phyloP scores from a whole-genome alignment of 2,113 vertebrate genomes.

The Odobenus rosmarus region DNA sequence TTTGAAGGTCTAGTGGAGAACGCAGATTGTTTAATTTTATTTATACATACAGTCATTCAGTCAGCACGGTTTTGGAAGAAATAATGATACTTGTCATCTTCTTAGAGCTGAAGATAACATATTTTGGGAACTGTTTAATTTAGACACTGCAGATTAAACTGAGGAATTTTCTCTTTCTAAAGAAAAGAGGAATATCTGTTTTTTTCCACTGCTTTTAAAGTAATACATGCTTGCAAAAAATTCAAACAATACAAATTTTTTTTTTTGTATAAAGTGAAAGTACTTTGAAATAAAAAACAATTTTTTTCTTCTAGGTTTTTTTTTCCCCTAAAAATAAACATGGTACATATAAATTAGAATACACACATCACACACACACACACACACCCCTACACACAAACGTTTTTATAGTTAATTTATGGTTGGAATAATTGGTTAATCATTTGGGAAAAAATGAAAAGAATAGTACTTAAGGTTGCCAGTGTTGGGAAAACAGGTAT shows the following conservation, averaged over 20 bases:
- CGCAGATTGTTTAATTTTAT: not conserved
- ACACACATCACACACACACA: not conserved
- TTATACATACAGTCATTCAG: not conserved
- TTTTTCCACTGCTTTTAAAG: not conserved
- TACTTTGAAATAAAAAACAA: not conserved
- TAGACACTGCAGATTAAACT: not conserved
- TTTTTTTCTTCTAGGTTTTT: not conserved
- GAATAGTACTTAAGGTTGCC: not conserved
- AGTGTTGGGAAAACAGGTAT: not conserved
- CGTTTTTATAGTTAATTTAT: not conserved
- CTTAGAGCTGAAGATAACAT: not conserved
- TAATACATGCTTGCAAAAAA: not conserved
- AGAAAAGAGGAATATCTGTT: not conserved
- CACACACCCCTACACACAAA: not conserved
- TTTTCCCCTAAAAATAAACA: not conserved
- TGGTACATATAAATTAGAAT: not conserved
- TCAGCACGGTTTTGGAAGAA: slow-evolving; percentile 17
- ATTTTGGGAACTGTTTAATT: slow-evolving; percentile 20
- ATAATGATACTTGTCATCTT: not conserved
- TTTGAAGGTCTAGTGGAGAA: slow-evolving; percentile 24
- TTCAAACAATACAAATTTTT: not conserved
- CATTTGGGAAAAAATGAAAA: not conserved
- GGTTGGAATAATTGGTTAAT: not conserved
- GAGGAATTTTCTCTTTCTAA: not conserved
- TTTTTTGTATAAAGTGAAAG: not conserved